Base-by-base conservation (phyloP, 2,797 vertebrate genomes). In the Arremon aurantiirostris region DNA sequence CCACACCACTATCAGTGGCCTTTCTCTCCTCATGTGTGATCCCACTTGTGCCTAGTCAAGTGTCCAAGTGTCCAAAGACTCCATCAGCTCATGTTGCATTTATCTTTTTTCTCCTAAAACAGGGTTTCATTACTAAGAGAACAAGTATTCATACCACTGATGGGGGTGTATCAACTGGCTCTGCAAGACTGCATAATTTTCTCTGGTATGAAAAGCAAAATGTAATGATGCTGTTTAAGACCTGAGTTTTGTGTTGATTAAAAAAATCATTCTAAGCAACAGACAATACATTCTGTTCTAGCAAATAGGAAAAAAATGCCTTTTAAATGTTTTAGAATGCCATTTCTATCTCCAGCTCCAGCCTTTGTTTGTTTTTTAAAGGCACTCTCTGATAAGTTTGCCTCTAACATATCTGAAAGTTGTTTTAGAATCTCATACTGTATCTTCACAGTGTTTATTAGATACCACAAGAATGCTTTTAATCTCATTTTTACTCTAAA, bases 121-220 rank as follows among this genome's bases (percentile, higher is more conserved):
- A 98, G 88, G 95, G 97, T 91, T 82, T 86, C 64, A 64, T 96
- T 97, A 95, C 94, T 86, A 94, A 96, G 89, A 91, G 87, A 75
- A 95, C 32, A 94, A 80, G 55, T 41, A 88, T 57, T 91, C 55
- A 84, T 86, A 81, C 13, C 88, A 77, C 14, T 86, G 63, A 82
- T 78, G 50, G 47, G 26, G 22, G 23, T 60, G 23, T 50, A 79
- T 60, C 91, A 86, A 75, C 68, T 30, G 7, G 1, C 28, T 34
- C 55, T 72, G 8, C 65, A 77, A 72, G n/a, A 65, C 18, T 2
- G 1, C n/a, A 21, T 60, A 46, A 87, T 64, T 30, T 91, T 85
- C 34, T 83, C 30, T 34, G n/a, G 14, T 34, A 76, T 52, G 44
- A 87, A 53, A 76, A 87, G 41, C 27, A 90, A 66, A 90, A 83